Conservation (phyloP, 1,140 invertebrate species). For the Neodiprion pinetum region DNA sequence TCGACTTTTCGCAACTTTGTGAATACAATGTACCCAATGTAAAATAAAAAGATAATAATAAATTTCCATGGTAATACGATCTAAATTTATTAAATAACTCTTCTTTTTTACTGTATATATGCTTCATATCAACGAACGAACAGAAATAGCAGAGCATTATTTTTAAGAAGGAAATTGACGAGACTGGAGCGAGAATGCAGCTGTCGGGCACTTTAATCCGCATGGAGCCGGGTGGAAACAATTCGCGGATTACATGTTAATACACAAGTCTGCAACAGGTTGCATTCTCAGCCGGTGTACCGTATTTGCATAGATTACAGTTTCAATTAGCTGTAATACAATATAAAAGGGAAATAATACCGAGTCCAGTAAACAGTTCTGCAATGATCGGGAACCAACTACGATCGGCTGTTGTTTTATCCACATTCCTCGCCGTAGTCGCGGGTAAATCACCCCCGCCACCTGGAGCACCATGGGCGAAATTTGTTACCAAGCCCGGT, state of each 20-base stretch:
- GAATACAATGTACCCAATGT: background rate
- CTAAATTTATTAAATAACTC: no score
- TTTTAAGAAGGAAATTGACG: conserved; percentile 18
- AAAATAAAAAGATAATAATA: no score
- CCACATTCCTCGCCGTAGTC: conserved; percentile 11
- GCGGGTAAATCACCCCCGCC: conserved; percentile 32
- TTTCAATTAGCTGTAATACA: background rate
- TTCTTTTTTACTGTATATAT: no score
- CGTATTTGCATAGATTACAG: background rate
- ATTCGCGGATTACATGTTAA: conserved; percentile 43
- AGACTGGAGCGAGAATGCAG: background rate
- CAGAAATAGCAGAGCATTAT: no score
- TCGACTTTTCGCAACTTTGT: background rate
- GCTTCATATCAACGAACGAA: no score
- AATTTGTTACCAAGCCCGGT: background rate
- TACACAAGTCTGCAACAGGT: background rate
- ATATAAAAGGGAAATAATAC: background rate
- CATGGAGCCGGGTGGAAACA: conserved; percentile 37
- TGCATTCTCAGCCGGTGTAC: background rate
- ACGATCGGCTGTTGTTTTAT: conserved; percentile 24
- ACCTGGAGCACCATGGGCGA: conserved; percentile 25
- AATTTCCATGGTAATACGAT: no score
- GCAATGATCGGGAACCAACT: conserved; percentile 5
- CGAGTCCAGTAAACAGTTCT: background rate
- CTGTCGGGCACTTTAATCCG: conserved; percentile 35